These are phyloP conservation scores for Babyrousa celebensis DNA, from an alignment of 2,797 vertebrate genomes.

Conservation along the genomic window DNA sequence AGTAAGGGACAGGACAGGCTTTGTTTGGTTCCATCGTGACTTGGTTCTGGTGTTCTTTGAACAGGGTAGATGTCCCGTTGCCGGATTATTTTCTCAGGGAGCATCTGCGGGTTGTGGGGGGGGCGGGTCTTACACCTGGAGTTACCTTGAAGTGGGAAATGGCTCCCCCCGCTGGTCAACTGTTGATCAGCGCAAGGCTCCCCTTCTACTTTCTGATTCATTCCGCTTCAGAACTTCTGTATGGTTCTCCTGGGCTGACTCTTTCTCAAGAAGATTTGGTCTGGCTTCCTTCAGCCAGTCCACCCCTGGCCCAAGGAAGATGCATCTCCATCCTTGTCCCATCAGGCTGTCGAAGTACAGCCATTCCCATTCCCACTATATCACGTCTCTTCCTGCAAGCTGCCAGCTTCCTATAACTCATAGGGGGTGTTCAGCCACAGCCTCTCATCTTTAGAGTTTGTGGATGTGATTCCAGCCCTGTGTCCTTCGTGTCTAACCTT, in stretches of 20 bases:
- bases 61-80: neutral
- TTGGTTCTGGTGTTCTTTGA: neutral
- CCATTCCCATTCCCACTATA: neutral
- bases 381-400: neutral
- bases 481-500: neutral
- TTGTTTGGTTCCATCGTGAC: neutral
- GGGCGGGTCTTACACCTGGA: neutral
- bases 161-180: constrained; percentile 14
- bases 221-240: too few relatives aligned
- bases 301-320: neutral
- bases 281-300: neutral
- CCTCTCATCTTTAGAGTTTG: neutral
- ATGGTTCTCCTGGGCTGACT: neutral
- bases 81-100: neutral
- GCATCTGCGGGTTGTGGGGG: neutral
- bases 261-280: neutral
- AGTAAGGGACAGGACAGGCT: neutral
- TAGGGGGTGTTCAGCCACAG: neutral
- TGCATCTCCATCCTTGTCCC: neutral
- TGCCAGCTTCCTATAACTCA: neutral
- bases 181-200: neutral
- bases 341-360: neutral
- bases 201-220: neutral
- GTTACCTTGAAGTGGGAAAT: neutral
- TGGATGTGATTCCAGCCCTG: neutral